Evolutionary conservation across 2,888 invertebrate species (phyloP), one percentile per base, ranked within the genome.

Genomic region (Amiota communis): DNA sequence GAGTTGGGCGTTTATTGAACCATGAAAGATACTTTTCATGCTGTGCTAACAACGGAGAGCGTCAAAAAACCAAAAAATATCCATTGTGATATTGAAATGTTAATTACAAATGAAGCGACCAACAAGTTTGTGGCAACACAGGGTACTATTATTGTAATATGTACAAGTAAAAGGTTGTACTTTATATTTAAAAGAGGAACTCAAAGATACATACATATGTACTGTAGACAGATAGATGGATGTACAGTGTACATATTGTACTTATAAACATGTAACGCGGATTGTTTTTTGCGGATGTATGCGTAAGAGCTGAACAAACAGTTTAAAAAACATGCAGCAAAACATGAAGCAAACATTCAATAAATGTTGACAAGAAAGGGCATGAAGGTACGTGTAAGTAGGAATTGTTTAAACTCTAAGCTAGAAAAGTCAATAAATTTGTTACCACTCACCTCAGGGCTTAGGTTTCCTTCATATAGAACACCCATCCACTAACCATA

Each of bases 251-350:
- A n/a, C n/a, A n/a, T n/a, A n/a, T n/a, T n/a, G n/a, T 59, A 20
- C 59, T 59, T 59, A 59, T 59, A 20, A 59, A 59, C 59, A 59
- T 12, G 23, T 63, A 36, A 10, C 12, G 63, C 12, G 53, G 63
- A 63, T 63, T 63, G 63, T 23, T 23, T 63, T 59, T 12, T 63
- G 46, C 46, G 53, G 23, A 51, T 23, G 53, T 51, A 13, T 57
- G 56, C 67, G 15, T 17, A 48, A 47, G 67, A 46, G 56, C 73
- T 72, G 49, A 53, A 78, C 77, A 85, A 82, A 83, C 83, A 83
- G 81, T 83, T 85, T 83, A 83, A 82, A 85, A 82, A 82, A 81
- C 82, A 81, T 85, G 71, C 79, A 77, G 76, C 71, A 59, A 20
- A 11, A 15, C 23, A 23, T 23, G 23, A 23, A 23, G 23, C 23